A percentile compares a stretch with the other conserved stretches of the same genome.
Evolutionary conservation across 2,113 vertebrate genomes (phyloP).

Genomic region (Brachypodius melanocephalos): DNA sequence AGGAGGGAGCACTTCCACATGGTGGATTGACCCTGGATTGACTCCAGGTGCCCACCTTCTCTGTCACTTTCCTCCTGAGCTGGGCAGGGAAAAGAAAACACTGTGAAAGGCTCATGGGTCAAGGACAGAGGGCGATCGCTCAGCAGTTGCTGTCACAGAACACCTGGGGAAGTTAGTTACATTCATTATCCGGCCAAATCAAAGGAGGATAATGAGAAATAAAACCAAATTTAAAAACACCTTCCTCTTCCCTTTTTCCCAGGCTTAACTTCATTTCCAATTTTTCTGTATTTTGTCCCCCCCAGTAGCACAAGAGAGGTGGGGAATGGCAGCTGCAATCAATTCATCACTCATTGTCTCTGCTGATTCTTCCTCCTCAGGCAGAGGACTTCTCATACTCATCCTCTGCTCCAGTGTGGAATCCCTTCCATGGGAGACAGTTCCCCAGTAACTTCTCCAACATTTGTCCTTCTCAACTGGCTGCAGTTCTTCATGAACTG

Average conservation of each 20-base stretch:
- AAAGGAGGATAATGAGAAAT: neutral
- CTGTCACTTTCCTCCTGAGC: neutral
- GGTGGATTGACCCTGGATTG: neutral
- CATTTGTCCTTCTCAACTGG: neutral
- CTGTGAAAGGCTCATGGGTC: neutral
- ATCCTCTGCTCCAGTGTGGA: neutral
- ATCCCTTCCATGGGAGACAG: neutral
- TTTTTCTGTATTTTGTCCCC: neutral
- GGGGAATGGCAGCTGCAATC: neutral
- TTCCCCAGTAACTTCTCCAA: neutral
- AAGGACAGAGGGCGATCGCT: neutral
- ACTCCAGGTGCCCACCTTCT: neutral
- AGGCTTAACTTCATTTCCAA: neutral
- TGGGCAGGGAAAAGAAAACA: neutral
- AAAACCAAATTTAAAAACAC: neutral
- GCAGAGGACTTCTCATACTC: neutral
- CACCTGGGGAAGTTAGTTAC: neutral
- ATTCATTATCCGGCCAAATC: neutral
- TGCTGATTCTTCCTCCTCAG: neutral
- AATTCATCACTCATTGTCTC: neutral
- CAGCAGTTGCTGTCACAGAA: no score
- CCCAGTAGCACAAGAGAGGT: fast-evolving
- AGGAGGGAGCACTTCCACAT: neutral
- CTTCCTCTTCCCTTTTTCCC: neutral
- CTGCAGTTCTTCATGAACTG: neutral